These are phyloP conservation scores for Aphelinus atriplicis DNA, from an alignment of 1,140 invertebrate genomes.

Conservation along the genomic window DNA sequence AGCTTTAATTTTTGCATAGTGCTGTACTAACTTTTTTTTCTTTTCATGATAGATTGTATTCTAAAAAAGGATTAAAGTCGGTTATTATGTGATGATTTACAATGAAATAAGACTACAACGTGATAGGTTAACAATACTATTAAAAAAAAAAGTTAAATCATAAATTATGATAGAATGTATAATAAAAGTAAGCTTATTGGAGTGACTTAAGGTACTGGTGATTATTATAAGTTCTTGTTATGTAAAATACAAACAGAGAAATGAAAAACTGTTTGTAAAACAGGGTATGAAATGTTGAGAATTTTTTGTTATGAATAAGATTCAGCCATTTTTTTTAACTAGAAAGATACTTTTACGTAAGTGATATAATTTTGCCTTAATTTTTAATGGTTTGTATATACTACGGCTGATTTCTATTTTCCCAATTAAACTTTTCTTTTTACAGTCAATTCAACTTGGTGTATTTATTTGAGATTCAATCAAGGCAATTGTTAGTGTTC, in stretches of 20 bases:
- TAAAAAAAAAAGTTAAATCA: no score
- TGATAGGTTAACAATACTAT: no score
- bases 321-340: not conserved
- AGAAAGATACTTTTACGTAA: slow-evolving; percentile 1
- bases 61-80: not conserved
- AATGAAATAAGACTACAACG: not conserved
- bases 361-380: slow-evolving; percentile 17
- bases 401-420: slow-evolving; percentile 42
- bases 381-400: slow-evolving; percentile 39
- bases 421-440: slow-evolving; percentile 54
- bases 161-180: no score
- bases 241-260: not conserved
- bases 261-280: slow-evolving; percentile 10
- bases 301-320: slow-evolving; percentile 13
- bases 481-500: slow-evolving; percentile 21
- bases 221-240: not conserved
- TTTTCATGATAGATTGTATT: not conserved
- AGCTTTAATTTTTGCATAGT: no score
- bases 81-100: not conserved
- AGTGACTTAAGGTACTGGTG: not conserved
- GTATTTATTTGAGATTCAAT: slow-evolving; percentile 54
- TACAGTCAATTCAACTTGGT: slow-evolving; percentile 53
- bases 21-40: no score
- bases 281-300: not conserved
- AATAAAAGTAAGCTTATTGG: not conserved